phyloP scores from a whole-genome alignment of 2,113 vertebrate species.

The Chamaea fasciata region DNA sequence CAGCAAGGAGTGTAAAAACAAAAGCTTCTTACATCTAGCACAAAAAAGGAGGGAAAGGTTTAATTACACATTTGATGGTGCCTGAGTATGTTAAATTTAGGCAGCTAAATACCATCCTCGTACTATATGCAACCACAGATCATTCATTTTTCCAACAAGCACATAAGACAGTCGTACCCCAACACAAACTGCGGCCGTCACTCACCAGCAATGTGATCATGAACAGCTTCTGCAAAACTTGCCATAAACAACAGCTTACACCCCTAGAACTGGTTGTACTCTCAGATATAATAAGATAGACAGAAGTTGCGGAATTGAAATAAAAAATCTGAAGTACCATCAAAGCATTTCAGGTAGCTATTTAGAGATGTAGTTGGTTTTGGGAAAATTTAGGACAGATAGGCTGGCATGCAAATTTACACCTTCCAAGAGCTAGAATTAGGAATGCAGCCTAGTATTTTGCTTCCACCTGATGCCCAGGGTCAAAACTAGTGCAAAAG shows the following conservation, averaged over 20 bases:
- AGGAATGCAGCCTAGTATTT: not conserved
- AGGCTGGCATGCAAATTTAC: not conserved
- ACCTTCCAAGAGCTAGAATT: not conserved
- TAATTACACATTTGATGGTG: not conserved
- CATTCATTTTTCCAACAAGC: not conserved
- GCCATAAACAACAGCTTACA: not conserved
- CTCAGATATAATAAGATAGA: not conserved
- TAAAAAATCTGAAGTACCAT: not conserved
- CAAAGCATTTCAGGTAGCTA: not conserved
- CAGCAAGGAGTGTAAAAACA: not conserved
- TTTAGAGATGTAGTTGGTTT: not conserved
- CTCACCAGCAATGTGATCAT: not conserved
- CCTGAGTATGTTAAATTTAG: not conserved
- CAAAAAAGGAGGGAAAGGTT: not conserved
- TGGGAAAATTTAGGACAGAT: not conserved
- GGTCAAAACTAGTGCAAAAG: not conserved
- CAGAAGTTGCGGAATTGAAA: not conserved
- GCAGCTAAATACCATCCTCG: not conserved
- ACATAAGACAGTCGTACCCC: not conserved
- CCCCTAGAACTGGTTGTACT: not conserved
- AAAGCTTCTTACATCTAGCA: not conserved
- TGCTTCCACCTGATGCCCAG: not conserved
- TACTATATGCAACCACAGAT: not conserved
- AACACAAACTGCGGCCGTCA: not conserved
- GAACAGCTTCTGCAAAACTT: not conserved